phyloP scores from a whole-genome alignment of 2,797 vertebrate genomes.

The Vespertilio murinus region DNA sequence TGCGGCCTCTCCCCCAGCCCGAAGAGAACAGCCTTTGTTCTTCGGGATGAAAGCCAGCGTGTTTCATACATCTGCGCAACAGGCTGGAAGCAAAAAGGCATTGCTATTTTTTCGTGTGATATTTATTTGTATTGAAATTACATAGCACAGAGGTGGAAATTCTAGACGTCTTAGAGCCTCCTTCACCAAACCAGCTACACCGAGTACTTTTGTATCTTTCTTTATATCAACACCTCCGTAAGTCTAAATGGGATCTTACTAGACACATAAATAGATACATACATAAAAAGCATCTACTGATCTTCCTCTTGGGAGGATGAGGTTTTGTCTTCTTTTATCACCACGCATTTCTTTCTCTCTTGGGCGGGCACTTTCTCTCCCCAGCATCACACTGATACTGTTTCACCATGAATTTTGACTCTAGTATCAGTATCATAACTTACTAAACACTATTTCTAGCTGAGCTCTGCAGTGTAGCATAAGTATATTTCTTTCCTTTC shows the following conservation, averaged over 20 bases:
- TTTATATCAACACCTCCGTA: not conserved
- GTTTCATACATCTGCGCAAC: not conserved
- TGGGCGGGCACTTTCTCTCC: not conserved
- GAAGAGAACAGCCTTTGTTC: not conserved
- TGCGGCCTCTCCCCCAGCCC: not conserved
- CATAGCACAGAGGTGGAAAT: not conserved
- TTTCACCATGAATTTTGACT: not conserved
- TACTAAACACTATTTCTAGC: not conserved
- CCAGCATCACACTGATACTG: not conserved
- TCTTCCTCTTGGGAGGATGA: not conserved
- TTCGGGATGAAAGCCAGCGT: not conserved
- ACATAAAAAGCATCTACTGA: not conserved
- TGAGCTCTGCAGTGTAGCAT: not conserved
- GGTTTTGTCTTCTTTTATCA: not conserved
- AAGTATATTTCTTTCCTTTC: not conserved
- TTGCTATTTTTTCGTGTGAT: not conserved
- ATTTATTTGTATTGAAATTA: slow-evolving; percentile 11
- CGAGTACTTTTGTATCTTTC: not conserved
- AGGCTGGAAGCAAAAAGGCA: not conserved
- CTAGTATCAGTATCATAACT: not conserved
- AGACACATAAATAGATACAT: not conserved
- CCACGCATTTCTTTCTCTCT: not conserved
- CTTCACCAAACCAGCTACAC: not conserved
- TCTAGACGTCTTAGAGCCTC: not conserved
- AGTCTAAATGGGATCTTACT: not conserved